Evolutionary conservation across 2,888 invertebrate species (phyloP).

Genomic region (Mamestra brassicae): DNA sequence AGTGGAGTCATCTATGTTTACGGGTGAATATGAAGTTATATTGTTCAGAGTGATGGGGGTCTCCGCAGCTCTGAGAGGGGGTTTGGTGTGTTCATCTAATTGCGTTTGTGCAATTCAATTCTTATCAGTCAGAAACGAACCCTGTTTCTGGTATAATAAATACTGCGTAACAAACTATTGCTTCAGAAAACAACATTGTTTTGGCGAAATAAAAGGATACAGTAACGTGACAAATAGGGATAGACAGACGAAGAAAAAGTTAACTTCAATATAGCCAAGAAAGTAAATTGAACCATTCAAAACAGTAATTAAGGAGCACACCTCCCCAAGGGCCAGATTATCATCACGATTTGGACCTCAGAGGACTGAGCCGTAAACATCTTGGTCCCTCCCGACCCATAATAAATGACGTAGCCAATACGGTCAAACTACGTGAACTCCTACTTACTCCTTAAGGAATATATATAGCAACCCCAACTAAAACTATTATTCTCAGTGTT

Average conservation of each 20-base stretch:
- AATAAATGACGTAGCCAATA: conserved; percentile 64
- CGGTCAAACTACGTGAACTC: conserved; percentile 56
- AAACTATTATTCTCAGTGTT: conserved; percentile 70
- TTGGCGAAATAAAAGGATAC: not conserved
- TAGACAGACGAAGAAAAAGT: not conserved
- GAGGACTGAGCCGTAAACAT: conserved; percentile 57
- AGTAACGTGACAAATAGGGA: not conserved
- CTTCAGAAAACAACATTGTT: not conserved
- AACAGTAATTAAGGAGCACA: conserved; percentile 47
- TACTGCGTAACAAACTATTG: not conserved
- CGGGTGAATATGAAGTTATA: conserved; percentile 6
- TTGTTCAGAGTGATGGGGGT: not conserved
- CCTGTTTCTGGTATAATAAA: not conserved
- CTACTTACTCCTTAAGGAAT: conserved; percentile 49
- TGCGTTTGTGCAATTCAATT: not conserved
- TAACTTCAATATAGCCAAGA: not conserved
- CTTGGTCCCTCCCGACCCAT: conserved; percentile 57
- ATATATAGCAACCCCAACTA: conserved; percentile 60
- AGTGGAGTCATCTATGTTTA: conserved; percentile 2
- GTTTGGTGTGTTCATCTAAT: not conserved
- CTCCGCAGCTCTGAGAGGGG: not conserved
- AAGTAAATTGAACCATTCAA: conserved; percentile 49
- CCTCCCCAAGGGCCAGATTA: conserved; percentile 52
- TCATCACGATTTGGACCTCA: conserved; percentile 52
- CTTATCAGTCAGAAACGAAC: no score